These are phyloP conservation scores for Volucella bombylans DNA, from an alignment of 2,888 invertebrate species.

Conservation along the genomic window DNA sequence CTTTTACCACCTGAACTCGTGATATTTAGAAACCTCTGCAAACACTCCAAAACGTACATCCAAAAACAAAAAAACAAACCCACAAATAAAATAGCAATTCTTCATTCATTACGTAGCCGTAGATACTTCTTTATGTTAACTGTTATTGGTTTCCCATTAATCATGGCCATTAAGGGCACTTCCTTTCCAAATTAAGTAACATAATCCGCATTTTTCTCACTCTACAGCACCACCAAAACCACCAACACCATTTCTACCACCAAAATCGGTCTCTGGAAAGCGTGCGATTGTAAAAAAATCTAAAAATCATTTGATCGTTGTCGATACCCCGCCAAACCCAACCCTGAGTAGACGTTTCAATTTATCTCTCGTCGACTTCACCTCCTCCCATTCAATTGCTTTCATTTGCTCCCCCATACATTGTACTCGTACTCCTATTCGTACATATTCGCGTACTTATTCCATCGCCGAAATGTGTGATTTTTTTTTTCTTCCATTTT, in stretches of 20 bases:
- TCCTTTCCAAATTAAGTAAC: conserved; percentile 57
- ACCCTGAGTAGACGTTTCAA: conserved; percentile 41
- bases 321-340: conserved; percentile 56
- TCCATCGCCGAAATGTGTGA: conserved; percentile 51
- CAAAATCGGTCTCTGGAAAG: background rate
- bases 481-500: conserved; percentile 63
- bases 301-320: conserved; percentile 41
- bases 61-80: background rate
- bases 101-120: conserved; percentile 18
- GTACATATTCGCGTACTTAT: conserved; percentile 50
- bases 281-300: conserved; percentile 40
- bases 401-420: conserved; percentile 30
- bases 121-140: background rate
- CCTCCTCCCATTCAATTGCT: conserved; percentile 48
- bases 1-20: conserved; percentile 42
- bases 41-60: conserved; percentile 30
- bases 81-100: background rate
- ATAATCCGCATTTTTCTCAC: conserved; percentile 41
- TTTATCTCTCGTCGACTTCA: conserved; percentile 42
- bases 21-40: conserved; percentile 19
- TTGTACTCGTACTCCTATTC: conserved; percentile 4
- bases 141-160: conserved; percentile 52
- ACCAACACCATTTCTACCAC: conserved; percentile 1
- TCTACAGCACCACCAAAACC: conserved; percentile 18
- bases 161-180: conserved; percentile 58